A percentile compares a stretch with the other conserved stretches of the same genome.
Conservation (phyloP, 2,888 invertebrate species). For the Drosophila prostipennis region DNA sequence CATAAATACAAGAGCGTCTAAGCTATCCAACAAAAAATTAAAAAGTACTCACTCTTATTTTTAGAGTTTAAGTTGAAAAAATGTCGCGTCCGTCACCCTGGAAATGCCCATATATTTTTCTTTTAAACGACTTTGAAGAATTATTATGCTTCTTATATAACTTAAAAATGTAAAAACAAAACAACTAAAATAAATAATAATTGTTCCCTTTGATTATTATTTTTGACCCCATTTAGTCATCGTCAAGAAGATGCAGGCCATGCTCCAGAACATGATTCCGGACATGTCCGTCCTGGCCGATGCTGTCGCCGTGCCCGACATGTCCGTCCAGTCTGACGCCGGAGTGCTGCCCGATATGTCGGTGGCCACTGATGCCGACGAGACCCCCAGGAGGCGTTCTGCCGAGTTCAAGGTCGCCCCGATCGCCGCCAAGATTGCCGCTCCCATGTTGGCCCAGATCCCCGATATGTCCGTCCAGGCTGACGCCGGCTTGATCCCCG, state of each 20-base stretch:
- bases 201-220: not conserved
- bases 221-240: conserved; percentile 3
- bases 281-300: conserved; percentile 51
- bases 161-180: no score
- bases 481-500: conserved; percentile 37
- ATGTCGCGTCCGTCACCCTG: no score
- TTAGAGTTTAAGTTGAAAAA: no score
- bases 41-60: no score
- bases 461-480: conserved; percentile 25
- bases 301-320: conserved; percentile 12
- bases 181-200: no score
- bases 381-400: conserved; percentile 19
- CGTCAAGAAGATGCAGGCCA: conserved; percentile 17
- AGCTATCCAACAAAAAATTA: no score
- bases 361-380: conserved; percentile 33
- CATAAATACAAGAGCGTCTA: no score
- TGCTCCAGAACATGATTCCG: conserved; percentile 24
- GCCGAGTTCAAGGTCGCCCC: conserved; percentile 11
- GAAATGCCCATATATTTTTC: no score
- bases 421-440: not conserved
- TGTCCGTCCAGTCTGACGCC: conserved; percentile 28
- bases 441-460: not conserved
- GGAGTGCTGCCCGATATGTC: conserved; percentile 43
- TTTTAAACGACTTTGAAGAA: no score
- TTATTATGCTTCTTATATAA: no score